A percentile compares a stretch with the other conserved stretches of the same genome.
Conservation (phyloP, 2,797 vertebrate genomes). For the Myotis daubentonii region DNA sequence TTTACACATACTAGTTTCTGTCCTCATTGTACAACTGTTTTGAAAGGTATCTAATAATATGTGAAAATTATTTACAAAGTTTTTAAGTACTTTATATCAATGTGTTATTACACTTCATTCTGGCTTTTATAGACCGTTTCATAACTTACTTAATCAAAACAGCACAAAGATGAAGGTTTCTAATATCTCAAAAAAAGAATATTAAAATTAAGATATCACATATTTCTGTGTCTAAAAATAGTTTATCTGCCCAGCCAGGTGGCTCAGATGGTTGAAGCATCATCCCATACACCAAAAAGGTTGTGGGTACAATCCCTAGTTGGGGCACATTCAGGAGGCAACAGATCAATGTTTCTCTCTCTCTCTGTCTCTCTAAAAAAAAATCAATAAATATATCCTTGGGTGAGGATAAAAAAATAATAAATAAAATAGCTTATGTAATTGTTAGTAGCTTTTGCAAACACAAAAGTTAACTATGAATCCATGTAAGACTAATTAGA, state of each 20-base stretch:
- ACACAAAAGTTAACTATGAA: conserved; percentile 25
- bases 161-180: conserved; percentile 23
- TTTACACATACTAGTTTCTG: neutral
- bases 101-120: conserved; percentile 26
- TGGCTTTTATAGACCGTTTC: conserved; percentile 13
- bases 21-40: conserved; percentile 17
- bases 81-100: neutral
- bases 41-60: neutral
- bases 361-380: neutral
- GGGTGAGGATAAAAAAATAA: neutral
- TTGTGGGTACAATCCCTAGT: neutral
- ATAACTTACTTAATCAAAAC: conserved; percentile 13
- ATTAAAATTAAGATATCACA: neutral
- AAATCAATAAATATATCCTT: neutral
- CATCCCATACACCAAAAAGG: neutral
- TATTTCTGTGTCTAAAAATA: neutral
- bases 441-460: conserved; percentile 39
- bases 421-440: neutral
- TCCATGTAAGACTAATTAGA: neutral
- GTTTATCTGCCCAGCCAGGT: neutral
- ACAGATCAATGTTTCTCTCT: neutral
- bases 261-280: neutral
- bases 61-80: conserved; percentile 35
- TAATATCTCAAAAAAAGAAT: conserved; percentile 5
- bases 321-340: neutral